Base-by-base conservation (phyloP, 2,888 invertebrate species). In the Melinopterus prodromus region DNA sequence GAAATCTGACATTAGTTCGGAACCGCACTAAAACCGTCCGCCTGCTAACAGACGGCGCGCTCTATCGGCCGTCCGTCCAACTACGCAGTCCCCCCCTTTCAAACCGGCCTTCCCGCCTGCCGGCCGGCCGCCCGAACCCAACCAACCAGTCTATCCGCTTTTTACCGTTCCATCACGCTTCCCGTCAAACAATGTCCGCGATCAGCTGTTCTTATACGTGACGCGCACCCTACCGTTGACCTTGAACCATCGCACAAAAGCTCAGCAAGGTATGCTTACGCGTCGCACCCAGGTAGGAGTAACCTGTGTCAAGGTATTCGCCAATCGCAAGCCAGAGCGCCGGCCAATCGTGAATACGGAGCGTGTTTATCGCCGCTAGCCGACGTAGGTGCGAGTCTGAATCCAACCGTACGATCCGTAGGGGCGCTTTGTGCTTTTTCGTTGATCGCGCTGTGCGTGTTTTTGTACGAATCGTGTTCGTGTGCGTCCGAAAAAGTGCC, bases 321-420 rank as follows among this genome's bases (percentile, higher is more conserved):
- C 89, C 89, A 89, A 89, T 89, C 85, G 86, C 86, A 86, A 83
- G 83, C 84, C 84, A 84, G 84, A 82, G 84, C 82, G 81, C 84
- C 87, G 88, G 88, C 89, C 89, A 89, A 89, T 89, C 88, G 89
- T 88, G 89, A 88, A 86, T 85, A 85, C 87, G 85, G 86, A 85
- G 85, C 79, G 86, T 86, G 88, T 89, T 88, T 88, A 87, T 87
- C 86, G 87, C 88, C 86, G 86, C 86, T 85, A 87, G 87, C 87
- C 84, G 85, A 84, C 84, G 86, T 84, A 85, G 85, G 86, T 85
- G 84, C 85, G 88, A 88, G 88, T 87, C 88, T 85, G 85, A 83
- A 86, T 86, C 85, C 85, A 84, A 85, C 86, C 85, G 86, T 26
- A 26, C 87, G 88, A 26, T 26, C 26, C 36, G 74, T 74, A 36